Base-by-base conservation (phyloP, 2,113 vertebrate genomes). In the Rhea americana region DNA sequence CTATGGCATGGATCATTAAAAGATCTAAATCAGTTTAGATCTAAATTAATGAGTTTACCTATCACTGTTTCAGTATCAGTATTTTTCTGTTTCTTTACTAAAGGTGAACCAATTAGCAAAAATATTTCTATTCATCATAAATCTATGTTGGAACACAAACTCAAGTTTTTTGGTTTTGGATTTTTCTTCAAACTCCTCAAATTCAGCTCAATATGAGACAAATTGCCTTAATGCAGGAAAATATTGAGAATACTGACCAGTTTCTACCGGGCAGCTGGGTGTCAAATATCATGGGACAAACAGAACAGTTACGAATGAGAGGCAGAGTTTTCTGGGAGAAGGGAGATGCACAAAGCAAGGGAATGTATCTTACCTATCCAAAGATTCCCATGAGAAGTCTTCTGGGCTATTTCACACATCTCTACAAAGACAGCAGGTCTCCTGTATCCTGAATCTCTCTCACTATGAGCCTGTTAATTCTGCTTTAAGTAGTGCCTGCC, bases 381-480 rank as follows among this genome's bases (percentile, higher is more conserved):
- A 13, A 91, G 26, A 85, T 32, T 66, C 59, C 81, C 39, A n/a
- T 4, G 55, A 89, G 87, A 92, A 77, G 30, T 92, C 77, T 22
- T 81, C 39, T 43, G 51, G 55, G 59, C 70, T 89, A 83, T 87
- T 93, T 85, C 77, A 71, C 13, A 14, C 22, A 77, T 24, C 71
- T 77, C 5, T 32, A 84, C 21, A 93, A 92, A 83, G 79, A 74
- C 9, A 77, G 82, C 7, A 67, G 28, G 9, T 74, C 75, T 82
- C 63, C 55, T 35, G 72, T 35, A 35, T 35, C 35, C 35, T 35
- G 47, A 72, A 77, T 80, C 37, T 48, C 85, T 70, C 63, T 90
- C 65, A 56, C 59, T 72, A 32, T 20, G 11, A 85, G 82, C 35
- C 85, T 85, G 81, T 73, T 87, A 93, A 91, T 81, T 89, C 85